phyloP scores from a whole-genome alignment of 2,888 invertebrate species.

The Phaedon cochleariae region DNA sequence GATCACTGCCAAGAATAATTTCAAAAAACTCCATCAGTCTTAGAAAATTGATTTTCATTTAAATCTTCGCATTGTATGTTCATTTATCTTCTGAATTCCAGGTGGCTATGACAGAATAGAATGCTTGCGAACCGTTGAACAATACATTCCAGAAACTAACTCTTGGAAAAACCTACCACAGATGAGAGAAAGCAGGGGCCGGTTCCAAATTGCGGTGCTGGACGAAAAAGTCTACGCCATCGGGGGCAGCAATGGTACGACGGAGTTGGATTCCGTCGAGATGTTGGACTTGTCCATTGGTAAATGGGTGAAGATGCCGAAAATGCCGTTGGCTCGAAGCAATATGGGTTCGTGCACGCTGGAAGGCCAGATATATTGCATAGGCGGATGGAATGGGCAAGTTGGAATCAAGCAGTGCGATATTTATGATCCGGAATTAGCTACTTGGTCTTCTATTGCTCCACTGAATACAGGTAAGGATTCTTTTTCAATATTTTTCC shows the following conservation, averaged over 20 bases:
- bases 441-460: constrained; percentile 75
- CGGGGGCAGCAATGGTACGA: constrained; percentile 85
- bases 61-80: too few relatives aligned
- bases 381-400: constrained; percentile 83
- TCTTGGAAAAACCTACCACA: constrained; percentile 73
- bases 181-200: constrained; percentile 79
- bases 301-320: constrained; percentile 62
- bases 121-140: constrained; percentile 79
- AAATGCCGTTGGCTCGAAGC: constrained; percentile 71
- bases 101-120: constrained; percentile 87
- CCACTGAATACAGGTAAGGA: constrained; percentile 71
- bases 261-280: constrained; percentile 79
- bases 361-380: constrained; percentile 73
- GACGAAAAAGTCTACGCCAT: constrained; percentile 77
- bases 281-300: constrained; percentile 63
- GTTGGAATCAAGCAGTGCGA: constrained; percentile 77
- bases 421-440: constrained; percentile 70
- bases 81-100: constrained; percentile 48
- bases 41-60: too few relatives aligned
- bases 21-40: too few relatives aligned
- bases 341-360: constrained; percentile 75
- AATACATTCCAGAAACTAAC: constrained; percentile 76
- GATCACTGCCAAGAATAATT: too few relatives aligned
- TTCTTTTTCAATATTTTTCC: too few relatives aligned
- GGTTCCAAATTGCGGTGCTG: constrained; percentile 79